Conservation (phyloP, 2,797 vertebrate genomes). For the Emydoidea blandingii region DNA sequence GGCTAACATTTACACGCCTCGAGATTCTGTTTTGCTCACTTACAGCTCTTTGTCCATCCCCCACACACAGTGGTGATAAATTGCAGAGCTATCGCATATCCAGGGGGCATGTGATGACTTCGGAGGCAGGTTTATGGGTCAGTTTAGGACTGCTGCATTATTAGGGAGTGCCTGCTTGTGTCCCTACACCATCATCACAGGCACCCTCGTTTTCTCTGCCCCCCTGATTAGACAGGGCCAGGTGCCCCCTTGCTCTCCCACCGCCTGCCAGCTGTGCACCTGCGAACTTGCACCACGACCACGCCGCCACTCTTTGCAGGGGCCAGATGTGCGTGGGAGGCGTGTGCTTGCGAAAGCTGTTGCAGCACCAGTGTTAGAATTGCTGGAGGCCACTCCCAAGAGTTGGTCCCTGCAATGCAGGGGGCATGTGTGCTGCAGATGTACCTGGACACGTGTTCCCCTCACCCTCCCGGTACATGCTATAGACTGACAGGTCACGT, state of each 20-base stretch:
- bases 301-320: background rate
- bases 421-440: background rate
- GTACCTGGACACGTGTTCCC: background rate
- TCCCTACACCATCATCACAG: accelerated
- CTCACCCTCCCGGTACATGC: background rate
- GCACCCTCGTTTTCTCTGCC: background rate
- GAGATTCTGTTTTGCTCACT: background rate
- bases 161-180: accelerated
- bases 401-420: background rate
- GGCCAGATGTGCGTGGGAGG: background rate
- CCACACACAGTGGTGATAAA: background rate
- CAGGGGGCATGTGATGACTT: background rate
- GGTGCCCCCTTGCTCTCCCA: too few species aligned
- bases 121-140: background rate
- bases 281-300: background rate
- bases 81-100: background rate
- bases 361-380: background rate
- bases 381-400: background rate
- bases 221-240: background rate
- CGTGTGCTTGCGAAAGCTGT: background rate
- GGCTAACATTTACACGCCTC: accelerated
- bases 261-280: background rate
- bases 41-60: background rate
- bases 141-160: background rate
- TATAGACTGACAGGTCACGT: background rate